These are phyloP conservation scores for Mesoligia furuncula DNA, from an alignment of 2,888 invertebrate species.

Conservation along the genomic window DNA sequence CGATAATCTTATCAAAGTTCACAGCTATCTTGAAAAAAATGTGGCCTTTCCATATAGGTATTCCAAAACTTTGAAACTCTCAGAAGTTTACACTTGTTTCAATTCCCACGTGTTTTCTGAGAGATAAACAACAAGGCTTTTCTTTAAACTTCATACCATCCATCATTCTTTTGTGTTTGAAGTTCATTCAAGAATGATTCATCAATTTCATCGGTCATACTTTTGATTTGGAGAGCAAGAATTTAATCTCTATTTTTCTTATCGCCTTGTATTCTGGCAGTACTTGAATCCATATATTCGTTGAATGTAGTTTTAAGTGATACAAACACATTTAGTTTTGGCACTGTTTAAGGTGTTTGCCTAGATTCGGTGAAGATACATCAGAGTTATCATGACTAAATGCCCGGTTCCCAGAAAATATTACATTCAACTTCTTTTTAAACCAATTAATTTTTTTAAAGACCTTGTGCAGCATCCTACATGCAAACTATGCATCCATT, in stretches of 20 bases:
- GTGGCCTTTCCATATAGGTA: neutral
- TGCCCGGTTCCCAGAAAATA: neutral
- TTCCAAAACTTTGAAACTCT: constrained; percentile 1
- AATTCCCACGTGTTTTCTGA: constrained; percentile 16
- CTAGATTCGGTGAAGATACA: constrained; percentile 7
- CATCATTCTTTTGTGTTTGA: neutral
- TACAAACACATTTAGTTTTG: constrained; percentile 33
- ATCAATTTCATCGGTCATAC: constrained; percentile 20
- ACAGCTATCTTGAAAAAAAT: neutral
- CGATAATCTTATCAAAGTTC: neutral
- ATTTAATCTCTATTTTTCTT: constrained; percentile 19
- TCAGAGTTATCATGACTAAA: constrained; percentile 15
- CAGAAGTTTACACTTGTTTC: constrained; percentile 10
- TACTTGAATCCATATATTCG: constrained; percentile 11
- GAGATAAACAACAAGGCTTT: constrained; percentile 8
- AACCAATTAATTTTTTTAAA: neutral
- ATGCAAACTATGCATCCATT: too few relatives aligned
- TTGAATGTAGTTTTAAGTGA: constrained; percentile 39
- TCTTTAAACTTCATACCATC: constrained; percentile 12
- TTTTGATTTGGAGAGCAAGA: constrained; percentile 4
- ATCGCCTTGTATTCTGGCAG: constrained; percentile 31
- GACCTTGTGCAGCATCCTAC: too few relatives aligned
- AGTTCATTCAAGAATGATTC: constrained; percentile 12
- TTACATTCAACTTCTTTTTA: neutral
- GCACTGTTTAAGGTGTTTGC: constrained; percentile 24